A percentile compares a stretch with the other conserved stretches of the same genome.
Evolutionary conservation across 2,797 vertebrate species (phyloP).

Genomic region (Enoplosus armatus): DNA sequence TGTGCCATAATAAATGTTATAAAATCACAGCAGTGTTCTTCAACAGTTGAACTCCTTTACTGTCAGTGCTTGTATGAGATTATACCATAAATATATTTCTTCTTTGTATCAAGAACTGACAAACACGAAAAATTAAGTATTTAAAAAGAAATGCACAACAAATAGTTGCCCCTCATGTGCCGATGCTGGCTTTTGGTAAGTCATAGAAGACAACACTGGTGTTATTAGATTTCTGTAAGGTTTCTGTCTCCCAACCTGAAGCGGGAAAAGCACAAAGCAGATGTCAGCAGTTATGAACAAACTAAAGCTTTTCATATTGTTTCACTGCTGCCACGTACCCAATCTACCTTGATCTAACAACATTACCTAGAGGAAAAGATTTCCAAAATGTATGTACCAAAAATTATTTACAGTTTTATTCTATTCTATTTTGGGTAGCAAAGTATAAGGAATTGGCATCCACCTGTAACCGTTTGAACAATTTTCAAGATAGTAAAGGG

Average conservation of each 20-base stretch:
- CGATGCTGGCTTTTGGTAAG: neutral
- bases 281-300: neutral
- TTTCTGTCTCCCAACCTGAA: neutral
- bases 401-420: too few species aligned
- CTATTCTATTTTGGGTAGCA: neutral
- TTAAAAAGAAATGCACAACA: neutral
- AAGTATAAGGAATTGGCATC: too few species aligned
- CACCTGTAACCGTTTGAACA: neutral
- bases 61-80: neutral
- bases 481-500: too few species aligned
- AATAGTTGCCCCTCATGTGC: neutral
- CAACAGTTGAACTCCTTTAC: neutral
- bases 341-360: too few species aligned
- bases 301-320: neutral
- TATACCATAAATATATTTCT: neutral
- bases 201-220: too few species aligned
- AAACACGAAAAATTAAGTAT: too few species aligned
- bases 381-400: too few species aligned
- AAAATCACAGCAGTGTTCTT: neutral
- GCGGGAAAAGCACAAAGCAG: neutral
- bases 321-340: neutral
- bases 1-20: slow-evolving; percentile 17
- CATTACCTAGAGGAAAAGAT: too few species aligned
- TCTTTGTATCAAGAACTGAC: neutral
- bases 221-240: neutral